Conservation (phyloP, 2,888 invertebrate species). For the Drosophila peninsularis region DNA sequence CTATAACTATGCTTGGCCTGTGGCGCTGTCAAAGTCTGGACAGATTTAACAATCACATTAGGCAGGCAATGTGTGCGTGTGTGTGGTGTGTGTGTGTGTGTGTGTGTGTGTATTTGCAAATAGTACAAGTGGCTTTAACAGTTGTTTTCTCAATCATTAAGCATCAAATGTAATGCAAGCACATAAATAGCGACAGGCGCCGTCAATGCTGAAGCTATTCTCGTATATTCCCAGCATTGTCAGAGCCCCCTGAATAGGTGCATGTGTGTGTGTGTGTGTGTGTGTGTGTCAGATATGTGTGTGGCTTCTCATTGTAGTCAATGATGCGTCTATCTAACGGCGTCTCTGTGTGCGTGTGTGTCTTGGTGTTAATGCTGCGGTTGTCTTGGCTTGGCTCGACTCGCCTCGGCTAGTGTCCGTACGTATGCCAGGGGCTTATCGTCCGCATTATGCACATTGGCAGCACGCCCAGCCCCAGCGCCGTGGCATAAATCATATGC, state of each 20-base stretch:
- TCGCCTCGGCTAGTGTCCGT: constrained; percentile 7
- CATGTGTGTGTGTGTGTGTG: not conserved
- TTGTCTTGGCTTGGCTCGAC: constrained; percentile 48
- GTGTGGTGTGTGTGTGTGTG: not conserved
- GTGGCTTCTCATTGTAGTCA: constrained; percentile 23
- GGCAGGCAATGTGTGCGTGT: not conserved
- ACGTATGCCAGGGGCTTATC: constrained; percentile 36
- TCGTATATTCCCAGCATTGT: not conserved
- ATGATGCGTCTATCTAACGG: constrained; percentile 19
- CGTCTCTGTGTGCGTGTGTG: not conserved
- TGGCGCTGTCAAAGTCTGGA: constrained; percentile 5
- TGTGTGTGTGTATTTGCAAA: constrained; percentile 9
- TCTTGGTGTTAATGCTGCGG: constrained; percentile 52
- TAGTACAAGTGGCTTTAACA: constrained; percentile 25
- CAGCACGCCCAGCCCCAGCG: constrained; percentile 19
- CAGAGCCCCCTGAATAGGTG: too few species aligned
- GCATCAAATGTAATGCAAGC: constrained; percentile 61
- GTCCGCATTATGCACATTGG: constrained; percentile 65
- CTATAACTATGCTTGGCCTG: not conserved
- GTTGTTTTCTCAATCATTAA: constrained; percentile 71
- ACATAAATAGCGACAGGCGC: constrained; percentile 36
- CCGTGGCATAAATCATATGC: constrained; percentile 46
- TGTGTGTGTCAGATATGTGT: not conserved
- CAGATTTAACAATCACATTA: constrained; percentile 6
- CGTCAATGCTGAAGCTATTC: constrained; percentile 17